Evolutionary conservation across 1,140 invertebrate species (phyloP), one percentile per base, ranked within the genome.

Genomic region (Euwallacea similis): DNA sequence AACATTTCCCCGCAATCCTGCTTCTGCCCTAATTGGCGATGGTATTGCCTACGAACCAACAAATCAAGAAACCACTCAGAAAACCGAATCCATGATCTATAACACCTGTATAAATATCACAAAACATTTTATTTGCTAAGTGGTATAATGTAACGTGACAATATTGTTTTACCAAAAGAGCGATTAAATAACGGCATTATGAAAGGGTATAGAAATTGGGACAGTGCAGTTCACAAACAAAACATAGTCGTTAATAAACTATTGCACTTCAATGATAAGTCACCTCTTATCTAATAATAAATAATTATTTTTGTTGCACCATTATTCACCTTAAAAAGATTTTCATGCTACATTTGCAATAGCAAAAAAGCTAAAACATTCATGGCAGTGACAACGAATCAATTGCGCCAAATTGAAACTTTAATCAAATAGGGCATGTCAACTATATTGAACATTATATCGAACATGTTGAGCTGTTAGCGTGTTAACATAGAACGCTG

Each of bases 401-500:
- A 58, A 58, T 58, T 58, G 55, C 55, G 21, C 13, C 42, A 62
- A n/a, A 44, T 41, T 21, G 60, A 41, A 21, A n/a, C 60, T 7
- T 62, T 62, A 43, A 62, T 43, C 42, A 42, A 62, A 46, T 21
- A 11, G 9, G 60, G 21, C 60, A 62, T 44, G 60, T 43, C 42
- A 62, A 44, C 41, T 13, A 43, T n/a, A 62, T 8, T n/a, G 42
- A 62, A 62, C 60, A 43, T 33, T 33, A 15, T 43, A 44, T 62
- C n/a, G n/a, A 62, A 58, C 55, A 43, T 62, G 41, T 43, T 42
- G 13, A 44, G 9, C 15, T 2, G 43, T 15, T 8, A 11, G 60
- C 41, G 44, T 43, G 60, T 44, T 43, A 62, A 62, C 60, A 62
- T 44, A 33, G 43, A 21, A 62, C 13, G 60, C 44, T 42, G 44